Percentiles rank a stretch among this genome's conserved stretches.
phyloP scores from a whole-genome alignment of 2,113 vertebrate genomes.

The Pomatorhinus ruficollis region DNA sequence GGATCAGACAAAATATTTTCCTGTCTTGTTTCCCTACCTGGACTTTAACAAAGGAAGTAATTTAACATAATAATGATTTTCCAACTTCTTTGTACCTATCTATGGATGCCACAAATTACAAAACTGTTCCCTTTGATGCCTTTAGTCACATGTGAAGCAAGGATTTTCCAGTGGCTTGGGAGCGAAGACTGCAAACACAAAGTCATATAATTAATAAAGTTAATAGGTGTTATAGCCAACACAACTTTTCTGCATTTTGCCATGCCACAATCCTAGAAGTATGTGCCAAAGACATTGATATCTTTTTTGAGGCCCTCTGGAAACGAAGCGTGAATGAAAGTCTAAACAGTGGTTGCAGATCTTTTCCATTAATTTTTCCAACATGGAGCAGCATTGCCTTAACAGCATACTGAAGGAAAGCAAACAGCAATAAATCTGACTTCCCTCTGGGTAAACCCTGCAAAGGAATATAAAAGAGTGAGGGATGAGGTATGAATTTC shows the following conservation, averaged over 20 bases:
- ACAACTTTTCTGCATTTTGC: neutral
- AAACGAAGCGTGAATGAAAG: neutral
- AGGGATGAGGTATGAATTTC: neutral
- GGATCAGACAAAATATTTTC: neutral
- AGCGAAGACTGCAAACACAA: neutral
- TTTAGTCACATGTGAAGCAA: neutral
- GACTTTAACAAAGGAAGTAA: neutral
- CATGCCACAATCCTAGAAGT: neutral
- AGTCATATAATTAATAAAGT: neutral
- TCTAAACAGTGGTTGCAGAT: neutral
- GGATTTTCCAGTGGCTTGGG: neutral
- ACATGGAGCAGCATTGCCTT: neutral
- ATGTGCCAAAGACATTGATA: neutral
- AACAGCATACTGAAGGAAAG: neutral
- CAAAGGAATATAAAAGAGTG: neutral
- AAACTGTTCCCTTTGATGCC: neutral
- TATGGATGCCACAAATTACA: neutral
- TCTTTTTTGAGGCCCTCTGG: neutral
- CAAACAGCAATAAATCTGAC: neutral
- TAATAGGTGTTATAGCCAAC: neutral
- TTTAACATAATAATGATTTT: neutral
- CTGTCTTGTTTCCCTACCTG: neutral
- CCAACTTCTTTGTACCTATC: neutral
- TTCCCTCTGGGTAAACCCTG: neutral
- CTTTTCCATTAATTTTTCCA: neutral